Evolutionary conservation across 2,797 vertebrate species (phyloP).

Genomic region (Nannoperca obscura): DNA sequence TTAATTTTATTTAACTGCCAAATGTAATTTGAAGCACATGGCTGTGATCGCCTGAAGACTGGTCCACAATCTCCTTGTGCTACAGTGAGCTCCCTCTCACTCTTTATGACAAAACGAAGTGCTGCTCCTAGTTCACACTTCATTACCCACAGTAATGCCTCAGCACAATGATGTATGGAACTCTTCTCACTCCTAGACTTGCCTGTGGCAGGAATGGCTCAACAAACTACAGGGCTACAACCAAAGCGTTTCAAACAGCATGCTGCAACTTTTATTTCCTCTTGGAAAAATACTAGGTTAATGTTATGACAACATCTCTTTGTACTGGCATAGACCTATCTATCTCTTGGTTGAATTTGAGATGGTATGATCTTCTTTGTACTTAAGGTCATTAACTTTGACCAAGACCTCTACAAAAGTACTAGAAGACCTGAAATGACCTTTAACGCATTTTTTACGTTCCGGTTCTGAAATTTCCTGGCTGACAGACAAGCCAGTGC

Average conservation of each 20-base stretch:
- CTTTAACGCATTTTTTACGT: neutral
- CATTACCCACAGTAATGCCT: constrained; percentile 86
- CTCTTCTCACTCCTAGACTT: constrained; percentile 76
- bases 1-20: constrained; percentile 69
- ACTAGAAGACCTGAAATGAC: neutral
- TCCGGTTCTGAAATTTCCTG: neutral
- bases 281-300: constrained; percentile 2
- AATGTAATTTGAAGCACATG: constrained; percentile 73
- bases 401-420: neutral
- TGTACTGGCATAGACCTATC: neutral
- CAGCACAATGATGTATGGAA: constrained; percentile 85
- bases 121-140: constrained; percentile 83
- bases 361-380: neutral
- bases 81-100: constrained; percentile 72
- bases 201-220: constrained; percentile 79
- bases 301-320: constrained; percentile 14
- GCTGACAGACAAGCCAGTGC: neutral
- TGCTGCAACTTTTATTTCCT: constrained; percentile 63
- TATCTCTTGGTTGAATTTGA: neutral
- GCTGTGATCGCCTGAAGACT: constrained; percentile 78
- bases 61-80: constrained; percentile 78
- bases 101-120: constrained; percentile 84
- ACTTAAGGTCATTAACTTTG: neutral
- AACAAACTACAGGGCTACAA: constrained; percentile 73
- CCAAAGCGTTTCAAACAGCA: constrained; percentile 63